Base-by-base conservation (phyloP, 2,113 vertebrate species). In the Leucosticte australis region DNA sequence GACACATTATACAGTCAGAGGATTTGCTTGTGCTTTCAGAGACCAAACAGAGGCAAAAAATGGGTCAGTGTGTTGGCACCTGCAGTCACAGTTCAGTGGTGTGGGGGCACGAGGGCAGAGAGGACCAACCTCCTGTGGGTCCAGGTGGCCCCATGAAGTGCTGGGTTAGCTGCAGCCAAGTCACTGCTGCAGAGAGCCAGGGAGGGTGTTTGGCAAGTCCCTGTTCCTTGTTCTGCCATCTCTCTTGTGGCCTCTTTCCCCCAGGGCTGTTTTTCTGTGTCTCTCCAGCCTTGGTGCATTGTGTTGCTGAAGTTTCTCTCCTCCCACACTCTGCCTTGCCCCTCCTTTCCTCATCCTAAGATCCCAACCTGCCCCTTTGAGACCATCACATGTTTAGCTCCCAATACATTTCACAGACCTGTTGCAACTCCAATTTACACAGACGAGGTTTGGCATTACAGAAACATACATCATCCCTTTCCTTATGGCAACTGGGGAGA, bases 51-150 rank as follows among this genome's bases (percentile, higher is more conserved):
- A 76, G 49, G 23, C 68, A 41, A 15, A 49, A n/a, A 57, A 69
- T 18, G 41, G 12, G 14, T 44, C 2, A 4, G 37, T 10, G 1
- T 28, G 35, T n/a, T 73, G 91, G 24, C 33, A 16, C 24, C 7
- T 21, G 71, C 44, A 35, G 21, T 18, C 2, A 0, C 1, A 30
- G 69, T 50, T 46, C 20, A 2, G 31, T 37, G 46, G 10, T 15
- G 28, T 49, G 44, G 37, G 41, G n/a, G 49, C 37, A 17, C 2
- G 5, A 7, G 87, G 56, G 26, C 44, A 3, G 44, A 65, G 56
- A 62, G 28, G n/a, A 74, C 16, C 42, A 27, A 5, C 15, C 39
- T 79, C 3, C 39, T 33, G 13, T 17, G 70, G n/a, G 2, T 37
- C 15, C 73, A 4, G 50, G 42, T 20, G 69, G 55, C 37, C 63